Conservation (phyloP, 2,113 vertebrate genomes). For the Percina caprodes region DNA sequence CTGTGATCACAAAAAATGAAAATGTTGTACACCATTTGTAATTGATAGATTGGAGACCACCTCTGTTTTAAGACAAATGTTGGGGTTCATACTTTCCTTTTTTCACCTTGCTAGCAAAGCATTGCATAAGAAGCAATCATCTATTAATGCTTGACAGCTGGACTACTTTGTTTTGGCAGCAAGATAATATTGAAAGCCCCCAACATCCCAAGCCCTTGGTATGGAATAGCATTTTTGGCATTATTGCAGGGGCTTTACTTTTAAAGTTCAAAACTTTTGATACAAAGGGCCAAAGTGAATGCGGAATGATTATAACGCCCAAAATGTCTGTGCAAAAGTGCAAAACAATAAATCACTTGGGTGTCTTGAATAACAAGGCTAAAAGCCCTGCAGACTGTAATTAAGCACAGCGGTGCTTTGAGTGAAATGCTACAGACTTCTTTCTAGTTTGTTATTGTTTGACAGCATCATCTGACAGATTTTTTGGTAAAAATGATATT, state of each 20-base stretch:
- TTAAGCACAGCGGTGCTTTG: neutral
- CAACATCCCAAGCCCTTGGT: too few relatives aligned
- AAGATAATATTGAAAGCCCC: neutral
- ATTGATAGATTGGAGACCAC: slow-evolving; percentile 17
- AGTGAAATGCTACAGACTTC: neutral
- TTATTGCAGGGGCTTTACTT: neutral
- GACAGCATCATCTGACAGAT: neutral
- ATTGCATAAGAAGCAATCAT: neutral
- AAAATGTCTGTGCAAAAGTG: neutral
- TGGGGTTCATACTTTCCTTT: neutral
- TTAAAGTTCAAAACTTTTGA: neutral
- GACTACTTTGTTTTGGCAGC: neutral
- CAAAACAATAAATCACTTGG: neutral
- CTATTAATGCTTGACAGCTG: slow-evolving; percentile 10
- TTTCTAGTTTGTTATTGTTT: neutral
- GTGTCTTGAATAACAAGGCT: neutral
- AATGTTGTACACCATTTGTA: slow-evolving; percentile 5
- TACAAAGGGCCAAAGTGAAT: neutral
- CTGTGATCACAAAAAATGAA: neutral
- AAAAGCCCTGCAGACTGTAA: too few relatives aligned
- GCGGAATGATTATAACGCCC: neutral
- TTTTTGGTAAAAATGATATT: neutral
- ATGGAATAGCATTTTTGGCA: neutral
- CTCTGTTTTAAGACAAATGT: slow-evolving; percentile 15
- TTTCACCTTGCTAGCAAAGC: neutral